Percentiles rank a stretch among this genome's conserved stretches.
phyloP scores from a whole-genome alignment of 2,113 vertebrate genomes.

The Athene cunicularia region DNA sequence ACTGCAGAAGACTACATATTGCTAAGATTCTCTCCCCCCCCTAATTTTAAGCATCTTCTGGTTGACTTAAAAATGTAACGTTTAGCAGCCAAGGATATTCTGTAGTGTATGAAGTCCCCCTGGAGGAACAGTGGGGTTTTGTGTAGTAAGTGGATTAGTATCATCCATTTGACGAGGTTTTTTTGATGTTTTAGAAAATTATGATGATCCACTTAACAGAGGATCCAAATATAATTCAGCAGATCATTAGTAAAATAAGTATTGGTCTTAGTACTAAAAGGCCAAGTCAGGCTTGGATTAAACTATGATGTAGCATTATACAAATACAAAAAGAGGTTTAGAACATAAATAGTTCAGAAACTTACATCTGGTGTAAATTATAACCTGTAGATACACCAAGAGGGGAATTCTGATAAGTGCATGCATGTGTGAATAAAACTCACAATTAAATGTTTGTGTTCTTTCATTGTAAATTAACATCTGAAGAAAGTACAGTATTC shows the following conservation, averaged over 20 bases:
- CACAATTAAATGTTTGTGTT: neutral
- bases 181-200: constrained; percentile 4
- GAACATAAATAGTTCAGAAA: neutral
- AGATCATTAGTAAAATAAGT: neutral
- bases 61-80: neutral
- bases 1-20: neutral
- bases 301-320: neutral
- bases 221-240: neutral
- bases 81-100: neutral
- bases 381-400: neutral
- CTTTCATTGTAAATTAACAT: neutral
- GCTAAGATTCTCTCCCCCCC: neutral
- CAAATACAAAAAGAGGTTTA: neutral
- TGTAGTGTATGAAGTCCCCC: neutral
- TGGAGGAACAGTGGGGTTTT: neutral
- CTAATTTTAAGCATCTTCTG: neutral
- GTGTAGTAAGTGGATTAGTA: neutral
- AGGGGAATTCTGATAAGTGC: neutral
- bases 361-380: neutral
- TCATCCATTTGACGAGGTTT: neutral
- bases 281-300: neutral
- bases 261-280: neutral
- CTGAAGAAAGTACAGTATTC: neutral
- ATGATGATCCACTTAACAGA: neutral
- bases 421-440: neutral